Evolutionary conservation across 1,140 invertebrate genomes (phyloP), one percentile per base, ranked within the genome.

Genomic region (Halesus radiatus): DNA sequence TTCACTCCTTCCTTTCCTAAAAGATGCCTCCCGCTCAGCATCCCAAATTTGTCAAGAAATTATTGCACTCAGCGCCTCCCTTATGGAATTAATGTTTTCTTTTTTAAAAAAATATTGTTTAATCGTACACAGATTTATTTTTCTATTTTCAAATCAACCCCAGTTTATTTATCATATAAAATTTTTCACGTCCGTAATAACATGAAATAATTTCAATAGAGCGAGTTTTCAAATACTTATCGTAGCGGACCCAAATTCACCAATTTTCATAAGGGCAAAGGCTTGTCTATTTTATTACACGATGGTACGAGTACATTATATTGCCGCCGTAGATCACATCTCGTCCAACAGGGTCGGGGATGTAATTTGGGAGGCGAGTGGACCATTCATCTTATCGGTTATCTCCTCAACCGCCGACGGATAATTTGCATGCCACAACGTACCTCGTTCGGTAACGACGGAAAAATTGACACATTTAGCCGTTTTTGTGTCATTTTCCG

Each of bases 341-440:
- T 64, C 62, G 62, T 45, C 37, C 37, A 45, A 45, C 37, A n/a
- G 62, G 56, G 62, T 29, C 26, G 62, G 62, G 62, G 29, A 64
- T 26, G 62, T 66, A 29, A 66, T 66, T 66, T 66, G 26, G 62
- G 62, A 66, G n/a, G 62, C 29, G 62, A 66, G 62, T 66, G 62
- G 62, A 16, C 62, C 62, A 66, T 66, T 66, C 62, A 66, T 66
- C 62, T 66, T 66, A 22, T 29, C 16, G 10, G 62, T n/a, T 32
- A 66, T 66, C 62, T 66, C 26, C 26, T 29, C 22, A 66, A 29
- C 62, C 23, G 29, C 26, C 62, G 62, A 26, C n/a, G 62, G 29
- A 66, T 66, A 66, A 66, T 66, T 66, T 66, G 62, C 62, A 32
- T n/a, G 62, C 22, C 62, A 45, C 37, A 26, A 66, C 62, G 62